Evolutionary conservation across 2,797 vertebrate species (phyloP), one percentile per base, ranked within the genome.

Genomic region (Esox masquinongy): DNA sequence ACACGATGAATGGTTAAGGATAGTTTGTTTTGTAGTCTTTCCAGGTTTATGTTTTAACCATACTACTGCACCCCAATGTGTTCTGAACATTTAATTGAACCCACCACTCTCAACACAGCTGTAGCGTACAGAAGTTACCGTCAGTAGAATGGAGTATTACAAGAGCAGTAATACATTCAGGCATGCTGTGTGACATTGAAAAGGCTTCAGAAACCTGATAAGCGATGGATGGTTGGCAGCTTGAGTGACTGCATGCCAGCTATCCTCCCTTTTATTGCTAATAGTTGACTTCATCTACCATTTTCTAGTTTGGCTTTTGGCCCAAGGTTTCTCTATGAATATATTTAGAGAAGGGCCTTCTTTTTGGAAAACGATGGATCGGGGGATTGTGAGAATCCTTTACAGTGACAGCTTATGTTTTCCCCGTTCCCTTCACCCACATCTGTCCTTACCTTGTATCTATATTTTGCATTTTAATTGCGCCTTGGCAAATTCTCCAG

Each of bases 291-390:
- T 7, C n/a, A 22, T 9, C 53, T 22, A 22, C n/a, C 53, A 11
- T 56, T 24, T 11, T 11, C 36, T 19, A 4, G 8, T 22, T 43
- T 77, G 78, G 17, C 53, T 59, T 43, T 15, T 31, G 36, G 43
- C 63, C 51, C 22, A 71, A 63, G 49, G 51, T 83, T 85, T 75
- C 31, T 19, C 80, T 80, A 83, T 81, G 83, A 88, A 87, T 87
- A 77, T 16, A 19, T 83, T 88, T 72, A 74, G 68, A 84, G 83
- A 84, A 81, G 73, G 74, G 56, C 51, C 69, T 87, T 79, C 87
- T 85, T 85, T 86, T 79, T 79, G 75, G 70, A 36, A 80, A 49
- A 74, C 87, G 88, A 88, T 87, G 85, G 85, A 90, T 87, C 5
- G 86, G 84, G 74, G 70, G 7, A 82, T 74, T 16, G 80, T 5